Conservation (phyloP, 2,113 vertebrate genomes). For the Eretmodus cyanostictus region DNA sequence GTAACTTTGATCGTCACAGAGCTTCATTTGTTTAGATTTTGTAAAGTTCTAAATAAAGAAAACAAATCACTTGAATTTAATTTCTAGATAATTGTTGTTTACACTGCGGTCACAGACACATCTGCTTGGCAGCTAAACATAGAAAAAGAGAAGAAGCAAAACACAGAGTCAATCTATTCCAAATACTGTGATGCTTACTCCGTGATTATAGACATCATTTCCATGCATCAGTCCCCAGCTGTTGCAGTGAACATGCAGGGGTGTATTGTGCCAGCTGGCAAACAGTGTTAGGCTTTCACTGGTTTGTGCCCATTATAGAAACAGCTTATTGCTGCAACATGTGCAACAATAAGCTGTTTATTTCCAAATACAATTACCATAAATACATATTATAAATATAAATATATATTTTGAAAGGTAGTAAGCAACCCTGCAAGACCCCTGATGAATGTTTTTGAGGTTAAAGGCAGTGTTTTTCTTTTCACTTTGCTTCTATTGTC, state of each 20-base stretch:
- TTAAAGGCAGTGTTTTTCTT: background rate
- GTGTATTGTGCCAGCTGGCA: background rate
- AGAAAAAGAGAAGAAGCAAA: background rate
- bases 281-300: background rate
- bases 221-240: background rate
- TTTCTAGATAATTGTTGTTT: background rate
- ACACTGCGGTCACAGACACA: background rate
- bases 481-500: background rate
- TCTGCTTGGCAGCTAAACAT: background rate
- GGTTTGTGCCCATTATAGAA: background rate
- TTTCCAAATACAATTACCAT: background rate
- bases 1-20: background rate
- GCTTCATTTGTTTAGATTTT: constrained; percentile 27
- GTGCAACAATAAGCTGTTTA: background rate
- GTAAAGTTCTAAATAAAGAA: constrained; percentile 41
- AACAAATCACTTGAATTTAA: background rate
- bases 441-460: background rate
- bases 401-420: background rate
- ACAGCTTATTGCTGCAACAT: background rate
- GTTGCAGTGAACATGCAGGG: background rate
- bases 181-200: background rate
- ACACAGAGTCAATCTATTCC: background rate
- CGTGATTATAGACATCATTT: background rate
- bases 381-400: background rate
- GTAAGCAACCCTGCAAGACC: background rate